Conservation (phyloP, 1,140 invertebrate species). For the Cherax quadricarinatus region DNA sequence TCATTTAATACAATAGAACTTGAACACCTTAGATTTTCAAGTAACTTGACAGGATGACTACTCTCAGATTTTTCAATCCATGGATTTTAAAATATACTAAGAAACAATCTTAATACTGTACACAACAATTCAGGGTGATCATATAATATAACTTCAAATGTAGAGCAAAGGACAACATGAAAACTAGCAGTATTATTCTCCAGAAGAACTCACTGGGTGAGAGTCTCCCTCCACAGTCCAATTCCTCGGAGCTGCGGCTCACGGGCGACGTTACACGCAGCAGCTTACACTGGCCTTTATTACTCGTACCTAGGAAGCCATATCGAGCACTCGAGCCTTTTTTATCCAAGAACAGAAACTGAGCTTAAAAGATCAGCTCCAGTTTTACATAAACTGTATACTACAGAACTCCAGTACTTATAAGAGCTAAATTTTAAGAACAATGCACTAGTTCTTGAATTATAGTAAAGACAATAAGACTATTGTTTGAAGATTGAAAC, state of each 20-base stretch:
- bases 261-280: slow-evolving; percentile 62
- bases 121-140: slow-evolving; percentile 44
- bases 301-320: slow-evolving; percentile 65
- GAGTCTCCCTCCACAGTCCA: slow-evolving; percentile 66
- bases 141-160: slow-evolving; percentile 29
- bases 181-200: slow-evolving; percentile 26
- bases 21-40: background rate
- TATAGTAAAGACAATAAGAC: background rate
- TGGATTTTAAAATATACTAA: background rate
- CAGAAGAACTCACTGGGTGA: slow-evolving; percentile 65
- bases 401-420: background rate
- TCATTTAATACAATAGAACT: background rate
- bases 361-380: slow-evolving; percentile 27
- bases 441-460: background rate
- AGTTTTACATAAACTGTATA: background rate
- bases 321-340: slow-evolving; percentile 60
- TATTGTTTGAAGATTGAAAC: background rate
- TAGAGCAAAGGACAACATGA: slow-evolving; percentile 21
- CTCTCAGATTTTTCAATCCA: background rate
- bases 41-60: background rate
- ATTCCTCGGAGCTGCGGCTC: slow-evolving; percentile 67
- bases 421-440: background rate
- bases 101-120: background rate
- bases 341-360: slow-evolving; percentile 49
- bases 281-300: slow-evolving; percentile 66